A percentile compares a stretch with the other conserved stretches of the same genome.
phyloP scores from a whole-genome alignment of 2,113 vertebrate genomes.

The Hippopotamus amphibius region DNA sequence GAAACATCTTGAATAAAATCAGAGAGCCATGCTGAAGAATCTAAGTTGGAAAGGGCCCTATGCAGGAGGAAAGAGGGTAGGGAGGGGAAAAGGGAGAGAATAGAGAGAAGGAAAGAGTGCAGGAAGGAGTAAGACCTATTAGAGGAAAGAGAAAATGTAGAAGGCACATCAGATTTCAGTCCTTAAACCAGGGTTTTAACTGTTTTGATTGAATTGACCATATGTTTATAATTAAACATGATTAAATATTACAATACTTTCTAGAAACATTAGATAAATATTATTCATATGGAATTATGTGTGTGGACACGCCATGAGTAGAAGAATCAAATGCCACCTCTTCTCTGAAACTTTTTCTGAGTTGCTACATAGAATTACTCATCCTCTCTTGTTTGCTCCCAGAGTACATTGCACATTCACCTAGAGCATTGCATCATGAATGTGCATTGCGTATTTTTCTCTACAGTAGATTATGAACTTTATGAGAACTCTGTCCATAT shows the following conservation, averaged over 20 bases:
- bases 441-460: neutral
- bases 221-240: neutral
- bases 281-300: neutral
- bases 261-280: neutral
- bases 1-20: neutral
- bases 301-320: neutral
- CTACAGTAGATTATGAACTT: neutral
- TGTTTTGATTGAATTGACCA: neutral
- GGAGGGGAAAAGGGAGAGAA: neutral
- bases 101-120: neutral
- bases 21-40: neutral
- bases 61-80: neutral
- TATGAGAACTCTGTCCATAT: neutral
- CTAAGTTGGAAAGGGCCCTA: neutral
- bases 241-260: neutral
- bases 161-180: neutral
- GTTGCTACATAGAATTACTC: neutral
- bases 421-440: fast-evolving
- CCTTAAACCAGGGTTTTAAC: neutral
- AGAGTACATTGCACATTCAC: too few relatives aligned
- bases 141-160: neutral
- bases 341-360: neutral
- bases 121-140: neutral
- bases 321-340: neutral
- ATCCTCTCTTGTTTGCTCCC: neutral